These are phyloP conservation scores for Pachyseris speciosa DNA, from an alignment of 64 coral and sea anemone genomes.

Conservation along the genomic window DNA sequence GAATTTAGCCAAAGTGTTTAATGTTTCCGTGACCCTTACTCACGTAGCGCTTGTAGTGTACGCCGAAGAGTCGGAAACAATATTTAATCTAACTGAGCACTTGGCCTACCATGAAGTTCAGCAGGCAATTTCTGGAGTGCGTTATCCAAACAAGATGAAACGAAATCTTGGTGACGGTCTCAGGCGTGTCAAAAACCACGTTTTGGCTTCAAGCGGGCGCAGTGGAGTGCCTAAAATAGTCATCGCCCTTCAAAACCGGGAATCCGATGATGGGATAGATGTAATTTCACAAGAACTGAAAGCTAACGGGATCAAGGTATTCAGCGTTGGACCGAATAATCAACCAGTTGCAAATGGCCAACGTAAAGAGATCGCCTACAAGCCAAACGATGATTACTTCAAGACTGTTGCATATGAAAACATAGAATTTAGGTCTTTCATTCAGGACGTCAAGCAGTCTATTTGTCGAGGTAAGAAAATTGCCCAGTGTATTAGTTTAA, in stretches of 20 bases:
- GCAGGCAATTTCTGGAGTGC: background rate
- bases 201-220: background rate
- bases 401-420: background rate
- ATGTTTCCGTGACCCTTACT: background rate
- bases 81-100: background rate
- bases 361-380: background rate
- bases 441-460: background rate
- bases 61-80: background rate
- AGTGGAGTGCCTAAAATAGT: background rate
- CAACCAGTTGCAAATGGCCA: background rate
- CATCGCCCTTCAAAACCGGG: background rate
- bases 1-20: background rate
- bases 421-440: background rate
- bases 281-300: background rate
- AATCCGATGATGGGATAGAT: background rate
- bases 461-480: background rate
- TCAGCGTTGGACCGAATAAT: background rate
- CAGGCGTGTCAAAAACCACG: background rate
- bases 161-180: background rate
- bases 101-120: background rate
- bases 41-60: slow-evolving; percentile 8
- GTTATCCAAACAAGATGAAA: background rate
- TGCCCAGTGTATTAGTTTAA: too few relatives aligned
- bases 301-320: background rate
- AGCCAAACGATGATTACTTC: background rate